Percentiles rank a stretch among this genome's conserved stretches.
Evolutionary conservation across 64 coral and sea anemone genomes (phyloP).

Genomic region (Stichodactyla mertensii): DNA sequence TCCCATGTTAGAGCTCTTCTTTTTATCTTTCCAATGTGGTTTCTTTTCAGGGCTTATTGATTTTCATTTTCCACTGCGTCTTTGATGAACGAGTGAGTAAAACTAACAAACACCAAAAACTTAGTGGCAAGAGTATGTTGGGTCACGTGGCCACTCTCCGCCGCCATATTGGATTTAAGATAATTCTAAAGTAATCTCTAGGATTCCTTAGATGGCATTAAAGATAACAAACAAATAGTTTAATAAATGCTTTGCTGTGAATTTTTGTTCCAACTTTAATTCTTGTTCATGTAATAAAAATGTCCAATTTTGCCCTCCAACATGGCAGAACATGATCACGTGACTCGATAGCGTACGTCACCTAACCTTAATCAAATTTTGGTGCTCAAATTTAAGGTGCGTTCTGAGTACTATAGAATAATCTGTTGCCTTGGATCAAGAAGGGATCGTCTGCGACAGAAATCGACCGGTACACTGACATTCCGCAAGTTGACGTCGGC

Average conservation of each 20-base stretch:
- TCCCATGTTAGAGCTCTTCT: background rate
- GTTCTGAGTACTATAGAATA: slow-evolving; percentile 68
- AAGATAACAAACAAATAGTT: background rate
- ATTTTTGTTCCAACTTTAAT: too few relatives aligned
- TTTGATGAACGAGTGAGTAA: slow-evolving; percentile 85
- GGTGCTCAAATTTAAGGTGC: slow-evolving; percentile 7
- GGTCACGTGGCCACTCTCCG: background rate
- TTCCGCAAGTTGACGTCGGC: background rate
- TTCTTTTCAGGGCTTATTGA: slow-evolving; percentile 78
- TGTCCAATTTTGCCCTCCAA: background rate
- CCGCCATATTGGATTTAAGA: background rate
- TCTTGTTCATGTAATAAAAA: background rate
- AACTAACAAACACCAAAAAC: background rate
- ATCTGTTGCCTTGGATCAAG: slow-evolving; percentile 62
- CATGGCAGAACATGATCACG: background rate
- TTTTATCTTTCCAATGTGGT: background rate
- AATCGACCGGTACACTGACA: slow-evolving; percentile 12
- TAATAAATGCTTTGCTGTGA: too few relatives aligned
- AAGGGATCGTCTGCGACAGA: slow-evolving; percentile 51
- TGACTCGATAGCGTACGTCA: background rate
- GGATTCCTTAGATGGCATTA: background rate
- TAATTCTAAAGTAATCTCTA: background rate
- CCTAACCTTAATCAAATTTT: background rate
- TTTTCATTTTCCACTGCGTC: slow-evolving; percentile 92
- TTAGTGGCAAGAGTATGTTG: background rate